These are phyloP conservation scores for Achroia grisella DNA, from an alignment of 1,140 invertebrate genomes.

Conservation along the genomic window DNA sequence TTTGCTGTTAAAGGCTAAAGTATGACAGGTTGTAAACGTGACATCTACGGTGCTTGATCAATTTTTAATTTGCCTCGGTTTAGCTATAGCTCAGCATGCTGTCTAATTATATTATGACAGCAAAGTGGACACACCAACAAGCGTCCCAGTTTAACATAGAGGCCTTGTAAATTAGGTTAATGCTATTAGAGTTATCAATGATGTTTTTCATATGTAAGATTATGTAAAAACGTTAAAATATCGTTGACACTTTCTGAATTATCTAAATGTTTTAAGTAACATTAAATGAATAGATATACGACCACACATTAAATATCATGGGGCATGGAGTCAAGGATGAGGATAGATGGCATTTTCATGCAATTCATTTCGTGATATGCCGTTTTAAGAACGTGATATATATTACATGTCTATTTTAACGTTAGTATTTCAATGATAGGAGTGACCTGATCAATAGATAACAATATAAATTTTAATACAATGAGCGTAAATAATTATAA, in stretches of 20 bases:
- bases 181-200: background rate
- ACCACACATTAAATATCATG: slow-evolving; percentile 28
- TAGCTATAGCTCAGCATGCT: background rate
- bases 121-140: background rate
- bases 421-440: no score
- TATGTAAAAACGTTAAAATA: no score
- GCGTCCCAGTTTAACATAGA: background rate
- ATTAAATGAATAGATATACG: slow-evolving; percentile 3
- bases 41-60: background rate
- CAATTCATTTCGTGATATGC: slow-evolving; percentile 49
- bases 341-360: slow-evolving; percentile 23
- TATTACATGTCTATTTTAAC: background rate
- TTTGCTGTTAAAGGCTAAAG: no score
- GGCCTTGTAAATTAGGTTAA: background rate
- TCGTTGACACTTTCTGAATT: no score
- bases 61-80: background rate
- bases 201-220: no score
- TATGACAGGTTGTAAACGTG: background rate
- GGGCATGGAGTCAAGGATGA: slow-evolving; percentile 37
- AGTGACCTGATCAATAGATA: no score
- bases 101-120: slow-evolving; percentile 1
- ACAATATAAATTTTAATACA: no score
- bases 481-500: no score
- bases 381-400: slow-evolving; percentile 26
- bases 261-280: no score